phyloP scores from a whole-genome alignment of 64 coral and sea anemone genomes.

The Astreopora myriophthalma region DNA sequence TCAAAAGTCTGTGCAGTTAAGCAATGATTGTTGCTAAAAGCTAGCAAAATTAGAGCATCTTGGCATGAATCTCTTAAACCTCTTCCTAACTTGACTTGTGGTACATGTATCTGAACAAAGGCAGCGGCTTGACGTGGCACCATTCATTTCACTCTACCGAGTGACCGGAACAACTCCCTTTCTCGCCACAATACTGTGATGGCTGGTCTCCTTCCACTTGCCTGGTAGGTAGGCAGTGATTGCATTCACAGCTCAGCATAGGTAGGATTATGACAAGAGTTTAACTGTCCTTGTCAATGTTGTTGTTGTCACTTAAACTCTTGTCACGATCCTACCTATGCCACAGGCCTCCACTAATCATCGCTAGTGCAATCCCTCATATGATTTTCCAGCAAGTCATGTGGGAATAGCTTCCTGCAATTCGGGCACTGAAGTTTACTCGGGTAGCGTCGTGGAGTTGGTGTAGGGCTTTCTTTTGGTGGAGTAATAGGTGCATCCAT shows the following conservation, averaged over 20 bases:
- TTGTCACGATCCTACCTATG: background rate
- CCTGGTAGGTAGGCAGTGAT: background rate
- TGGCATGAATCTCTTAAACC: background rate
- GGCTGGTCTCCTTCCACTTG: background rate
- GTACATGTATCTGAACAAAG: background rate
- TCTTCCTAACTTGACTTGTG: slow-evolving; percentile 5
- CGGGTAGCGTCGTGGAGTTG: background rate
- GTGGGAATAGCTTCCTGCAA: slow-evolving; percentile 26
- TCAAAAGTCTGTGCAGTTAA: background rate
- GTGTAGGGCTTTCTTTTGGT: background rate
- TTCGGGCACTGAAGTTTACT: slow-evolving; percentile 37
- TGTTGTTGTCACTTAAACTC: background rate
- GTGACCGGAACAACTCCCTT: background rate
- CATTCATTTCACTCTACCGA: background rate
- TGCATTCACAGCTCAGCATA: background rate
- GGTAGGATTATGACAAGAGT: background rate
- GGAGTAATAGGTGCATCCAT: background rate
- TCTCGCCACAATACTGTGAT: background rate
- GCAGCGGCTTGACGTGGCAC: background rate
- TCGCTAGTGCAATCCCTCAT: slow-evolving; percentile 54
- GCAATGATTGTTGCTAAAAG: background rate
- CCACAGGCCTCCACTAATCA: background rate
- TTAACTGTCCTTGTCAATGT: background rate
- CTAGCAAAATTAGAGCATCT: background rate
- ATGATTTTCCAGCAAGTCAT: slow-evolving; percentile 57